Base-by-base conservation (phyloP, 2,113 vertebrate species). In the Thamnaconus septentrionalis region DNA sequence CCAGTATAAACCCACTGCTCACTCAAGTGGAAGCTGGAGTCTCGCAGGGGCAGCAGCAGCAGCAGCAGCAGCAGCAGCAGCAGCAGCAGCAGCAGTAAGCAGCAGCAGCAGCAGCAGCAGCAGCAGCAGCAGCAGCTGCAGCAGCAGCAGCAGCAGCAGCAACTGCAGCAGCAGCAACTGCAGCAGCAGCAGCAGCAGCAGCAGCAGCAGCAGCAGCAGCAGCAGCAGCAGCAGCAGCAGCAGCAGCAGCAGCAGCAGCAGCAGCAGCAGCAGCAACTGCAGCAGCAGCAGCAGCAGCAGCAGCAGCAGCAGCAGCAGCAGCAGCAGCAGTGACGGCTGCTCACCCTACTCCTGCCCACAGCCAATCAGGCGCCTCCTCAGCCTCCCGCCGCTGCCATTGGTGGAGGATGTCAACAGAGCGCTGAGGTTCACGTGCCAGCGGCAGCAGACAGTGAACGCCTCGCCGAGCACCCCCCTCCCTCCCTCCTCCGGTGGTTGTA, bases 281-380 rank as follows among this genome's bases (percentile, higher is more conserved):
- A n/a, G n/a, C 47, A 48, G 47, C 11, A 48, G 4, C 4, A 48
- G 4, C 47, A 8, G 4, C 48, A 10, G 44, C 5, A 31, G 18
- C 18, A 1, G 2, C 18, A 1, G 18, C 18, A 31, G 18, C 47
- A 48, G 47, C 11, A 48, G 4, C 4, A 48, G 11, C 47, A 8
- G 8, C 48, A 10, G 59, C 59, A 62, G 45, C 65, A 4, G 5
- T 68, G 41, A 75, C 18, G 56, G 48, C 4, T 71, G 31, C 71
- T 80, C 74, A 80, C 68, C 68, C 75, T 70, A 63, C 77, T 61
- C 44, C 40, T 12, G 41, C 53, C 57, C 2, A 12, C 64, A 66
- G 67, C 79, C 76, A 81, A 79, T 84, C 76, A 66, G 7, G 3
- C 64, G n/a, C 12, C 42, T 53, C 52, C 39, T 57, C 75, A 52